Evolutionary conservation across 2,797 vertebrate species (phyloP), one percentile per base, ranked within the genome.

Genomic region (Pangasius macronema): DNA sequence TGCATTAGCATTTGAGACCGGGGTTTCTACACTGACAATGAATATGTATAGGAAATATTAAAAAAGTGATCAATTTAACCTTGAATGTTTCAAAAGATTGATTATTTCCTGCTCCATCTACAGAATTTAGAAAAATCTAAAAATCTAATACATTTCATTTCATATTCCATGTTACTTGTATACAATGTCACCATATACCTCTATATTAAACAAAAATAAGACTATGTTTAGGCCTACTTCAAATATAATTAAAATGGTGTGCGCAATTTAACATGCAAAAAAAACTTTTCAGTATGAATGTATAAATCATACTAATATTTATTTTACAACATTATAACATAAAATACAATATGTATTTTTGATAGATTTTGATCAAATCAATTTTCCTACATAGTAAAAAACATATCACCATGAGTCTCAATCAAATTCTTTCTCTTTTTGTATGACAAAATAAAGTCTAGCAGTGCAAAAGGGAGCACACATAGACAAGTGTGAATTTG

Each of bases 401-500:
- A 36, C n/a, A 33, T 36, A 79, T 3, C 30, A 57, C 20, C 20
- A 55, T 13, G 4, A 79, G 18, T 79, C n/a, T 57, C n/a, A 33
- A 24, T 57, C 18, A 42, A 42, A 81, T 61, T 7, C 57, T 42
- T 42, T 22, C 1, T 61, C 36, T 80, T 59, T 57, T 16, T 13
- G 1, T 39, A 11, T 39, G 33, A 59, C 33, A 80, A 57, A 57
- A 80, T 36, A 39, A 42, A 46, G 11, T 81, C 51, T 57, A 79
- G 51, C 79, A 81, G 33, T 6, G 13, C 36, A 81, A 63, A 24
- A 39, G 33, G 20, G 11, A 61, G 53, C 2, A 42, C 13, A 36
- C 30, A 36, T 24, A 57, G 30, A 57, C 30, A 24, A 80, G 76
- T 84, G 14, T 53, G 81, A 82, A 22, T 77, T 30, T 77, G 81